Conservation (phyloP, 2,888 invertebrate species). For the Hypsopygia costalis region DNA sequence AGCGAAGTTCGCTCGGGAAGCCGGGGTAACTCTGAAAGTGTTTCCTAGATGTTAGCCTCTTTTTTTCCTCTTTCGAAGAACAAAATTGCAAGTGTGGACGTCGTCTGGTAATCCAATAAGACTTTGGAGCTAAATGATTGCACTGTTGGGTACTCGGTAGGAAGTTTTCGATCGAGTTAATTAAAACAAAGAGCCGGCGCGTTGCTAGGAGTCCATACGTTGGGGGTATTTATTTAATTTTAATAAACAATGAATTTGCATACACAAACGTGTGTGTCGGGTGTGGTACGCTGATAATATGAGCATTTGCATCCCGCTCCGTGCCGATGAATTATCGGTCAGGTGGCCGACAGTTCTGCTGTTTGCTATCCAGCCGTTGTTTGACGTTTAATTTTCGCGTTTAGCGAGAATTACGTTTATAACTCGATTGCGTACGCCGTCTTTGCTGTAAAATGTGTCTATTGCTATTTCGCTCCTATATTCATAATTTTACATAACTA, state of each 20-base stretch:
- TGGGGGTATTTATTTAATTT: constrained; percentile 70
- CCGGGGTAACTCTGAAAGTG: constrained; percentile 45
- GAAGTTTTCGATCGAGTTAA: constrained; percentile 41
- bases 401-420: constrained; percentile 13
- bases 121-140: constrained; percentile 39
- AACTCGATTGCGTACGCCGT: not conserved
- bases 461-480: constrained; percentile 1
- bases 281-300: constrained; percentile 64
- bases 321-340: constrained; percentile 59
- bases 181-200: constrained; percentile 32
- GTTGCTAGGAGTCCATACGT: constrained; percentile 21
- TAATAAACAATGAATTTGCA: constrained; percentile 68
- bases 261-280: constrained; percentile 51
- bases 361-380: constrained; percentile 6
- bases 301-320: constrained; percentile 54
- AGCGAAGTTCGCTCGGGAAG: constrained; percentile 43
- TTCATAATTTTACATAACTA: too few species aligned
- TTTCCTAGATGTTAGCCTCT: constrained; percentile 38
- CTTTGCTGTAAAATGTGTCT: not conserved
- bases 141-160: constrained; percentile 11
- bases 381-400: constrained; percentile 21
- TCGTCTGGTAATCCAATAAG: constrained; percentile 46
- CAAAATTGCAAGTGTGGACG: constrained; percentile 49
- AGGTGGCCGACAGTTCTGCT: constrained; percentile 36
- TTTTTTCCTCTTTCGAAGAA: constrained; percentile 32